phyloP scores from a whole-genome alignment of 2,113 vertebrate genomes.

The Aspidoscelis tigris region DNA sequence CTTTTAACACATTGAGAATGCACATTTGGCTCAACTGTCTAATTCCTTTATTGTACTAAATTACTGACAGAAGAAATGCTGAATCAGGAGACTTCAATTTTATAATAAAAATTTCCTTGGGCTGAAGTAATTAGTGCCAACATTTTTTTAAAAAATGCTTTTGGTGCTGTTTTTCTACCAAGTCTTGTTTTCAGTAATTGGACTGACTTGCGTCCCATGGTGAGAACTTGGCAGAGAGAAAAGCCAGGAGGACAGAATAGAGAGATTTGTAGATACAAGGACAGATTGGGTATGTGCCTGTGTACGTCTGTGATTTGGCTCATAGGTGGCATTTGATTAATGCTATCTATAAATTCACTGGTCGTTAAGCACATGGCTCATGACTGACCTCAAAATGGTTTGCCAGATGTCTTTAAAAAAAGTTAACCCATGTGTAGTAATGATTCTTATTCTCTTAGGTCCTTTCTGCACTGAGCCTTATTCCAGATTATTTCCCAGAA shows the following conservation, averaged over 20 bases:
- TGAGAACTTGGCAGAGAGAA: conserved; percentile 57
- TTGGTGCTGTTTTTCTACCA: conserved; percentile 45
- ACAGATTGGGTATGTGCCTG: conserved; percentile 59
- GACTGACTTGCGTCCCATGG: conserved; percentile 54
- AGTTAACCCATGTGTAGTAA: conserved; percentile 20
- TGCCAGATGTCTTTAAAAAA: conserved; percentile 12
- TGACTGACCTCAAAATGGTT: conserved; percentile 7
- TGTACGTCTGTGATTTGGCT: conserved; percentile 53
- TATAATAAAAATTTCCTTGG: conserved; percentile 56
- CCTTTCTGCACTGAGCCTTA: no score
- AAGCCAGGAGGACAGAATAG: conserved; percentile 41
- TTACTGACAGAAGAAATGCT: conserved; percentile 42
- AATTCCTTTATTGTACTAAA: conserved; percentile 5
- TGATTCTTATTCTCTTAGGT: conserved; percentile 25
- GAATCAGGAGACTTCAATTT: conserved; percentile 46
- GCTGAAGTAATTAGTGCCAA: conserved; percentile 54
- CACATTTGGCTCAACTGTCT: conserved; percentile 21
- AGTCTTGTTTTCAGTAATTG: conserved; percentile 58
- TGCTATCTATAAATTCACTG: conserved; percentile 3
- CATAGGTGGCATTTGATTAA: conserved; percentile 44
- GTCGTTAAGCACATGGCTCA: conserved; percentile 25
- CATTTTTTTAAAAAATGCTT: conserved; percentile 19
- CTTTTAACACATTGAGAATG: conserved; percentile 23
- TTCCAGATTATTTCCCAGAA: no score
- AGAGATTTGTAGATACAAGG: conserved; percentile 62